Evolutionary conservation across 2,888 invertebrate species (phyloP).

Genomic region (Hydropsyche betteni): DNA sequence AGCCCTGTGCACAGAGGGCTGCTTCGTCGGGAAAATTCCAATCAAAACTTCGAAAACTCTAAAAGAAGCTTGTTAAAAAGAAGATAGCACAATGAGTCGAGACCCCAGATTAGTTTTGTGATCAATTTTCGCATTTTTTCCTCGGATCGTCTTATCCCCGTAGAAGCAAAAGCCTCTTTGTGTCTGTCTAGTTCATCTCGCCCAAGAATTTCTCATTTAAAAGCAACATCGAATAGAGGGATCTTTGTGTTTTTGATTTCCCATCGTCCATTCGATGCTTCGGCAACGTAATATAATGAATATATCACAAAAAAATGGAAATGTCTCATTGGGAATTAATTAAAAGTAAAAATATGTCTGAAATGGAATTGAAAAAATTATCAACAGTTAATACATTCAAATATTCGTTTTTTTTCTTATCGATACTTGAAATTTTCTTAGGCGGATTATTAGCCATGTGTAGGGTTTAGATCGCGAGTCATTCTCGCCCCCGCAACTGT

Average conservation of each 20-base stretch:
- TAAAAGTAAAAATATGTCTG: too few species aligned
- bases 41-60: conserved; percentile 8
- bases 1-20: not conserved
- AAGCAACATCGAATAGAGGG: not conserved
- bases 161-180: not conserved
- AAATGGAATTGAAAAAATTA: too few species aligned
- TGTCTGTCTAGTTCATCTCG: not conserved
- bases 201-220: conserved; percentile 25
- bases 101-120: not conserved
- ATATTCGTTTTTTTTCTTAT: too few species aligned
- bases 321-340: too few species aligned
- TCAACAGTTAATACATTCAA: too few species aligned
- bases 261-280: not conserved
- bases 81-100: not conserved
- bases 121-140: conserved; percentile 16
- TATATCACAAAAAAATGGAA: too few species aligned
- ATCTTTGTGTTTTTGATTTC: conserved; percentile 15
- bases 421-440: too few species aligned
- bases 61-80: not conserved
- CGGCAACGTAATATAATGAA: not conserved
- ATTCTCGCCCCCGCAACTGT: conserved; percentile 19
- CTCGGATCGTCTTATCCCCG: not conserved
- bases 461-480: not conserved
- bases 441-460: too few species aligned
- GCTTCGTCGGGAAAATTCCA: conserved; percentile 5